A percentile compares a stretch with the other conserved stretches of the same genome.
Conservation (phyloP, 2,113 vertebrate genomes). For the Lophius piscatorius region DNA sequence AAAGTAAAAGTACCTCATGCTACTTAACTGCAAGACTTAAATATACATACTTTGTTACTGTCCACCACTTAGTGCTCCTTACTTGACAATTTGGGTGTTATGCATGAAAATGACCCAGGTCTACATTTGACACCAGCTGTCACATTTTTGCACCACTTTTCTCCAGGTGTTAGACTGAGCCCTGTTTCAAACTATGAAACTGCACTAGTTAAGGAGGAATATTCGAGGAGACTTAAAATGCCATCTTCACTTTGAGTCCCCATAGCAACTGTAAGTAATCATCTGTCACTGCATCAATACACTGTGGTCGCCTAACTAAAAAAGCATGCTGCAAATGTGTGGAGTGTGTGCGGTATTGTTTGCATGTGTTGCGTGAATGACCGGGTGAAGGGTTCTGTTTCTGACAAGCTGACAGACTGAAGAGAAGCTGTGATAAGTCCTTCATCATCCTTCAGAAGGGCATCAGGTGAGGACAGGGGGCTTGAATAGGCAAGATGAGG, state of each 20-base stretch:
- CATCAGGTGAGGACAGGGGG: slow-evolving; percentile 38
- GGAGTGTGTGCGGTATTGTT: neutral
- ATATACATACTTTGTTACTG: no score
- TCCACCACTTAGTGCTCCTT: no score
- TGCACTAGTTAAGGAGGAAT: no score
- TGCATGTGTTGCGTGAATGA: slow-evolving; percentile 2
- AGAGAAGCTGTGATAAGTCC: slow-evolving; percentile 16
- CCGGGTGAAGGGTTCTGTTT: neutral
- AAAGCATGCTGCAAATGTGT: neutral
- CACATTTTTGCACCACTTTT: no score
- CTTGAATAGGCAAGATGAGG: slow-evolving; percentile 17
- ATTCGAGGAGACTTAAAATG: no score
- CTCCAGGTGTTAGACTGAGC: no score
- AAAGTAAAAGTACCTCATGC: no score
- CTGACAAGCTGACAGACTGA: neutral
- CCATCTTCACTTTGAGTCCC: slow-evolving; percentile 6
- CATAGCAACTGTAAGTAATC: slow-evolving; percentile 15
- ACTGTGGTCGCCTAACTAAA: neutral
- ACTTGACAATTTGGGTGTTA: no score
- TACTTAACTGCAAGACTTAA: no score
- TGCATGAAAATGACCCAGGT: no score
- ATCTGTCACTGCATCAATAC: neutral
- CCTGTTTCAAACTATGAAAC: no score
- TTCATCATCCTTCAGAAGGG: slow-evolving; percentile 8
- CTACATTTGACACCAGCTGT: no score